Evolutionary conservation across 2,888 invertebrate genomes (phyloP).

Genomic region (Thecocarcelia acutangulata): DNA sequence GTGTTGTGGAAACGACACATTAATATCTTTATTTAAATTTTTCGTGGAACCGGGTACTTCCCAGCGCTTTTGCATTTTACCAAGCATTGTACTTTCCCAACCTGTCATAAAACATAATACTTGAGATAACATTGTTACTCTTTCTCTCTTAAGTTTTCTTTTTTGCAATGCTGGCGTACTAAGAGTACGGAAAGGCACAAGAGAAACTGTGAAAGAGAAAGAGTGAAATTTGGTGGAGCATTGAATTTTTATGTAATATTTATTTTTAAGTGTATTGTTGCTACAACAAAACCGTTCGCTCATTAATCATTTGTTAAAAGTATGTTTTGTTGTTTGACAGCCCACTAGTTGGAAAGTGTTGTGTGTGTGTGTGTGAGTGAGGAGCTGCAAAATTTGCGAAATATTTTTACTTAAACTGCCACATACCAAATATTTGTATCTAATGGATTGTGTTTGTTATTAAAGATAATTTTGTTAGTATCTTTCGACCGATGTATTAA

Average conservation of each 20-base stretch:
- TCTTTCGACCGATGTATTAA: conserved; percentile 4
- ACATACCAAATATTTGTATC: conserved; percentile 38
- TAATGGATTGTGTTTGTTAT: conserved; percentile 29
- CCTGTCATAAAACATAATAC: no score
- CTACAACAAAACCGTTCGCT: conserved; percentile 49
- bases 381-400: conserved; percentile 30
- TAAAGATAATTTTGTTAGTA: conserved; percentile 34
- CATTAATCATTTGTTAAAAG: conserved; percentile 53
- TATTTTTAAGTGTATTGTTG: conserved; percentile 7
- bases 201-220: not conserved
- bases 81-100: no score
- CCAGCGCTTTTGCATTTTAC: no score
- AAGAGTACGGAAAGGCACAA: conserved; percentile 37
- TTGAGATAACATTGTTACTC: not conserved
- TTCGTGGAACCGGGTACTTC: no score
- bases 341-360: not conserved
- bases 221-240: conserved; percentile 47
- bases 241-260: conserved; percentile 10
- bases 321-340: conserved; percentile 15
- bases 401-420: conserved; percentile 31
- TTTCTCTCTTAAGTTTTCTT: not conserved
- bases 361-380: not conserved
- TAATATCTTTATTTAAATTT: no score
- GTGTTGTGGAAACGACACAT: no score
- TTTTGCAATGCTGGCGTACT: not conserved